These are phyloP conservation scores for Blomia tropicalis DNA, from an alignment of 2,888 invertebrate species.

Conservation along the genomic window DNA sequence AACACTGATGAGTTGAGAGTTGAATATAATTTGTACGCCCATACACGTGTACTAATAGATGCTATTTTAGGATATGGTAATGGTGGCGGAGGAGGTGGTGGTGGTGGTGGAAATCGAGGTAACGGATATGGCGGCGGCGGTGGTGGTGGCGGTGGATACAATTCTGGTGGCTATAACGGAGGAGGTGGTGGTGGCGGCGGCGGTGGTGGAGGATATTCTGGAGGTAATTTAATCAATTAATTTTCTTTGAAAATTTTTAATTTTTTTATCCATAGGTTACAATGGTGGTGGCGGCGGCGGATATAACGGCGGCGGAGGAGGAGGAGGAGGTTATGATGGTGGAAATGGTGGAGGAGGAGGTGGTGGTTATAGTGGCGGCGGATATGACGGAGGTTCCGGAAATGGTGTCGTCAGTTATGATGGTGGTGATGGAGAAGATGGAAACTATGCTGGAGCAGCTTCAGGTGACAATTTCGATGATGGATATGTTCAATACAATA, in stretches of 20 bases:
- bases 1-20: too few species aligned
- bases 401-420: not conserved
- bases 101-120: not conserved
- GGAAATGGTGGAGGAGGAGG: not conserved
- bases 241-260: not conserved
- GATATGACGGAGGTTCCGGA: not conserved
- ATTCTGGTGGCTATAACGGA: not conserved
- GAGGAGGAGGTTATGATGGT: not conserved
- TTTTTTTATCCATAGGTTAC: not conserved
- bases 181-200: not conserved
- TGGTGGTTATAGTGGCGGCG: not conserved
- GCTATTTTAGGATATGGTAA: not conserved
- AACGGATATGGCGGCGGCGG: not conserved
- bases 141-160: slow-evolving; percentile 5
- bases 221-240: not conserved
- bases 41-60: too few species aligned
- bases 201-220: not conserved
- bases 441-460: not conserved
- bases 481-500: not conserved
- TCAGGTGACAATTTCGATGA: not conserved
- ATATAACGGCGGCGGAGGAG: not conserved
- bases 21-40: too few species aligned
- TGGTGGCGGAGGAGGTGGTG: too few species aligned
- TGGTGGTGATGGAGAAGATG: not conserved
- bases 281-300: not conserved